Conservation (phyloP, 2,113 vertebrate genomes). For the Anarrhichthys ocellatus region DNA sequence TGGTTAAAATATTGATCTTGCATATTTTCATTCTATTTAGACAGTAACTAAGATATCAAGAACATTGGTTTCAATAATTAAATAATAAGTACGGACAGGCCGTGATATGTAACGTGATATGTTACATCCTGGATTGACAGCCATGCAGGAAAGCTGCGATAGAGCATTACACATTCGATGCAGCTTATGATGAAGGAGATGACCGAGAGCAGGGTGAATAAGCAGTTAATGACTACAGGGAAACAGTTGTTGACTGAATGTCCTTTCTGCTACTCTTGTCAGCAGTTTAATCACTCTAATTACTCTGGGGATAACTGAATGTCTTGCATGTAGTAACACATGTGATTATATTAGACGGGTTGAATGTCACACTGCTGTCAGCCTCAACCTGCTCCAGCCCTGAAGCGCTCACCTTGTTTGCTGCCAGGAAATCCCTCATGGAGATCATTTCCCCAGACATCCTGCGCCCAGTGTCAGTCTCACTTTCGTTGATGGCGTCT, state of each 20-base stretch:
- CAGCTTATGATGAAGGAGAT: neutral
- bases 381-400: neutral
- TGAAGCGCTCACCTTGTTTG: slow-evolving; percentile 87
- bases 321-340: neutral
- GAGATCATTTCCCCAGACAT: slow-evolving; percentile 97
- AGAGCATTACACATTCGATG: neutral
- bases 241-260: slow-evolving; percentile 14
- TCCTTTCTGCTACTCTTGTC: slow-evolving; percentile 2
- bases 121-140: neutral
- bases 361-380: neutral
- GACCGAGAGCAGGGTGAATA: neutral
- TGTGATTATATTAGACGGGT: neutral
- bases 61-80: neutral
- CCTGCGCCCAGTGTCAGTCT: slow-evolving; percentile 87
- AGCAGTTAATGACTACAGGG: slow-evolving; percentile 7
- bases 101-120: neutral
- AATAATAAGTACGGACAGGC: neutral
- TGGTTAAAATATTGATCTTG: neutral
- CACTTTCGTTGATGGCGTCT: slow-evolving; percentile 89
- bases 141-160: neutral
- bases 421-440: slow-evolving; percentile 93
- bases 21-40: neutral
- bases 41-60: neutral
- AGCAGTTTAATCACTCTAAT: slow-evolving; percentile 10
- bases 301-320: neutral